These are phyloP conservation scores for Subanguina moxae DNA, from an alignment of 1,140 invertebrate species.

Conservation along the genomic window DNA sequence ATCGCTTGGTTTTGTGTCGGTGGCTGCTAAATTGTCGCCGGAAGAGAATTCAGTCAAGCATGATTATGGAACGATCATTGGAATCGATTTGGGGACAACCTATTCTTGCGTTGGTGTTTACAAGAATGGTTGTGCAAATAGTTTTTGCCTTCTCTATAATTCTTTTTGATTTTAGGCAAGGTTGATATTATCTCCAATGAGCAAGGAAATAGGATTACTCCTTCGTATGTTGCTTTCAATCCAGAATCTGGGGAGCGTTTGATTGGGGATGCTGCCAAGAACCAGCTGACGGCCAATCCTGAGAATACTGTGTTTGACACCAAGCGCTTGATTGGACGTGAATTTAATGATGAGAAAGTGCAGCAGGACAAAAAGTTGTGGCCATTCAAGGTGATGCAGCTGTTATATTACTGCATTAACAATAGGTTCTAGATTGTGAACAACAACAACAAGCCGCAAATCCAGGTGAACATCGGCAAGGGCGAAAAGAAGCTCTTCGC, in stretches of 20 bases:
- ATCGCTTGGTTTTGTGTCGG: too few species aligned
- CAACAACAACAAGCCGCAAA: not conserved
- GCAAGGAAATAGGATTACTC: slow-evolving; percentile 68
- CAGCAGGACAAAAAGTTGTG: slow-evolving; percentile 89
- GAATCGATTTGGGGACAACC: slow-evolving; percentile 43
- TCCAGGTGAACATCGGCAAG: too few species aligned
- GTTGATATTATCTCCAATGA: slow-evolving; percentile 97
- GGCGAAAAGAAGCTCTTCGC: too few species aligned
- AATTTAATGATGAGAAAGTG: slow-evolving; percentile 90
- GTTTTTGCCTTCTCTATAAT: not conserved
- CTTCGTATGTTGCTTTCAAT: slow-evolving; percentile 81
- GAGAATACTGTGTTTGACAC: not conserved
- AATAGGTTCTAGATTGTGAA: not conserved
- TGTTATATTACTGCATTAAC: too few species aligned
- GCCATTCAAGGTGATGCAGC: slow-evolving; percentile 75
- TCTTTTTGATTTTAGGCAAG: slow-evolving; percentile 69
- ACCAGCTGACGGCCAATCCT: slow-evolving; percentile 33
- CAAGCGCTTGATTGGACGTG: slow-evolving; percentile 75
- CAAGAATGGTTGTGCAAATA: slow-evolving; percentile 58
- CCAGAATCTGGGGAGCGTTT: slow-evolving; percentile 71
- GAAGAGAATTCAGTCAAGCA: slow-evolving; percentile 22
- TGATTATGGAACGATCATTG: slow-evolving; percentile 68
- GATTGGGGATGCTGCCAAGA: slow-evolving; percentile 72
- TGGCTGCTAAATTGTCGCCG: too few species aligned
- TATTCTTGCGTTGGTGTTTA: slow-evolving; percentile 62